Evolutionary conservation across 2,113 vertebrate species (phyloP).

Genomic region (Sterrhoptilus dennistouni): DNA sequence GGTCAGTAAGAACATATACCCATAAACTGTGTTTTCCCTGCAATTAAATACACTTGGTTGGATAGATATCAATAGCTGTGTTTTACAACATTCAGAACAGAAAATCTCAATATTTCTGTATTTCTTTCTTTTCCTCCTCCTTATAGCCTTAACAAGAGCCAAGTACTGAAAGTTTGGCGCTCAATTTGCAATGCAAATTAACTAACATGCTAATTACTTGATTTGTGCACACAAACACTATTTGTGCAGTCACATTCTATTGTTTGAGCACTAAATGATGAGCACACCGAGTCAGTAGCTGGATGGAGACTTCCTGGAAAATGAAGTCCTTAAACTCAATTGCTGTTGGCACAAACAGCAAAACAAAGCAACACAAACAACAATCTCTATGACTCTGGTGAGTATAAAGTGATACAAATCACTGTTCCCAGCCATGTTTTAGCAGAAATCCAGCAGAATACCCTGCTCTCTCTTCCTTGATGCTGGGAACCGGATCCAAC

Average conservation of each 20-base stretch:
- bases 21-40: not conserved
- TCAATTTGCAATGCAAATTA: conserved; percentile 33
- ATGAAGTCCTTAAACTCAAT: conserved; percentile 47
- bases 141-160: not conserved
- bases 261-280: conserved; percentile 16
- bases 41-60: not conserved
- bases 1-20: not conserved
- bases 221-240: conserved; percentile 30
- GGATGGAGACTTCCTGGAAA: conserved; percentile 38
- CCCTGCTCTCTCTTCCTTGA: not conserved
- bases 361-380: conserved; percentile 46
- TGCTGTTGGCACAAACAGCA: conserved; percentile 32
- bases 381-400: not conserved
- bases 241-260: conserved; percentile 16
- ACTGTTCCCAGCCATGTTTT: not conserved
- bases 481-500: conserved; percentile 23
- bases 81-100: not conserved
- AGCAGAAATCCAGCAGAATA: not conserved
- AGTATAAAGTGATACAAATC: conserved; percentile 19
- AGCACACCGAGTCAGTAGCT: conserved; percentile 18
- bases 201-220: not conserved
- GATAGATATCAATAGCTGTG: not conserved
- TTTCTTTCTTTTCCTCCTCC: not conserved
- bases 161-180: not conserved
- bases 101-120: not conserved